phyloP scores from a whole-genome alignment of 2,888 invertebrate species.

The Lasius fuliginosus region DNA sequence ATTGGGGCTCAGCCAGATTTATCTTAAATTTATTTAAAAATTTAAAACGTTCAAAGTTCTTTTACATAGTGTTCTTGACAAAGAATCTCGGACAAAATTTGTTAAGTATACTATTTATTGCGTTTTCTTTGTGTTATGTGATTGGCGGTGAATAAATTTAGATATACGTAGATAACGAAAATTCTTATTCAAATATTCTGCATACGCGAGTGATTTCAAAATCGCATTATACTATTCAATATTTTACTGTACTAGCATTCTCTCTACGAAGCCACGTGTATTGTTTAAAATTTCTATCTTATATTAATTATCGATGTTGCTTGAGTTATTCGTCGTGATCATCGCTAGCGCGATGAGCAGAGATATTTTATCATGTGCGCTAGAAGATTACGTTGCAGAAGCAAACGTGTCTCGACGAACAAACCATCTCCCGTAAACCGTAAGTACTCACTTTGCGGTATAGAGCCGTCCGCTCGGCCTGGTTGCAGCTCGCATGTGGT shows the following conservation, averaged over 20 bases:
- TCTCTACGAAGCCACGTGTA: background rate
- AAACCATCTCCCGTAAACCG: constrained; percentile 54
- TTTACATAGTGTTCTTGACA: background rate
- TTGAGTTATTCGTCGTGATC: background rate
- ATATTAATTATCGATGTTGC: background rate
- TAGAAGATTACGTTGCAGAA: constrained; percentile 47
- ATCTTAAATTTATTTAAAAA: background rate
- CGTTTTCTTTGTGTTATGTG: background rate
- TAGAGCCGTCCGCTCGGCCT: constrained; percentile 48
- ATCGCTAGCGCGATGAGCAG: constrained; percentile 22
- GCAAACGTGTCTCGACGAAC: constrained; percentile 50
- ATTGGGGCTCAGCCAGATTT: background rate
- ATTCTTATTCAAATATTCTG: background rate
- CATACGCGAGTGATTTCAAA: background rate
- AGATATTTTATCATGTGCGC: constrained; percentile 11
- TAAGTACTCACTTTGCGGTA: constrained; percentile 55
- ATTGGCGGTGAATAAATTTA: background rate
- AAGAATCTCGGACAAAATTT: background rate
- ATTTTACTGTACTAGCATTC: background rate
- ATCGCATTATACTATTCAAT: background rate
- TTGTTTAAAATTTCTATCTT: constrained; percentile 10
- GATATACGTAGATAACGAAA: background rate
- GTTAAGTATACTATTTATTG: background rate
- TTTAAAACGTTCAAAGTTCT: constrained; percentile 1
- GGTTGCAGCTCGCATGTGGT: constrained; percentile 51